These are phyloP conservation scores for Dicrostonyx torquatus DNA, from an alignment of 2,797 vertebrate genomes.

Conservation along the genomic window DNA sequence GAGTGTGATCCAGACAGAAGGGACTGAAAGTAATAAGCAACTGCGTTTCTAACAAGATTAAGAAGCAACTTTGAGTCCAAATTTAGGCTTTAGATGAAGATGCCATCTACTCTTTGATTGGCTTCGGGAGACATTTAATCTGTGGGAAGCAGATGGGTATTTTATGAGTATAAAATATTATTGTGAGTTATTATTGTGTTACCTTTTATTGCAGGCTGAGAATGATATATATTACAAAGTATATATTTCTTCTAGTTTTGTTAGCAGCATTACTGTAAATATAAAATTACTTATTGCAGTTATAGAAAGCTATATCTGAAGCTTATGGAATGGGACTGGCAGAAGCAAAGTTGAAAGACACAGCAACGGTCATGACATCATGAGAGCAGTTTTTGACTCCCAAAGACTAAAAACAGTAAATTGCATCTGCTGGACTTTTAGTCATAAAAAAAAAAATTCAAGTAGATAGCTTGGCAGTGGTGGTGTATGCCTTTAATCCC, in stretches of 20 bases:
- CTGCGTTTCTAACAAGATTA: conserved; percentile 42
- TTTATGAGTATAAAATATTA: conserved; percentile 55
- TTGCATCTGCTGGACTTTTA: background rate
- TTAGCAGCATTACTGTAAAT: conserved; percentile 18
- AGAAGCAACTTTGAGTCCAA: background rate
- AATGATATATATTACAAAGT: conserved; percentile 17
- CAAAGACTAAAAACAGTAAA: background rate
- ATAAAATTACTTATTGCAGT: background rate
- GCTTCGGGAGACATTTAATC: conserved; percentile 37
- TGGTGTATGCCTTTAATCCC: too few species aligned
- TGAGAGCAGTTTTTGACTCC: background rate
- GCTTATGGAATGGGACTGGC: background rate
- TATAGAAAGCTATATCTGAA: background rate
- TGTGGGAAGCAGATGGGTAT: conserved; percentile 36
- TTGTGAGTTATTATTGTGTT: conserved; percentile 40
- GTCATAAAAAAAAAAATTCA: background rate
- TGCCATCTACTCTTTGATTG: background rate
- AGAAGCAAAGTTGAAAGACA: background rate
- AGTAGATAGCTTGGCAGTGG: too few species aligned
- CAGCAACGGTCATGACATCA: background rate
- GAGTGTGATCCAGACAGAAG: background rate
- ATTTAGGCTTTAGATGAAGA: background rate
- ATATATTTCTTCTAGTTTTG: background rate
- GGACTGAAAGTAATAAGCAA: background rate
- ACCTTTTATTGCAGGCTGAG: conserved; percentile 35